Evolutionary conservation across 2,113 vertebrate genomes (phyloP), one percentile per base, ranked within the genome.

Genomic region (Pristiophorus japonicus): DNA sequence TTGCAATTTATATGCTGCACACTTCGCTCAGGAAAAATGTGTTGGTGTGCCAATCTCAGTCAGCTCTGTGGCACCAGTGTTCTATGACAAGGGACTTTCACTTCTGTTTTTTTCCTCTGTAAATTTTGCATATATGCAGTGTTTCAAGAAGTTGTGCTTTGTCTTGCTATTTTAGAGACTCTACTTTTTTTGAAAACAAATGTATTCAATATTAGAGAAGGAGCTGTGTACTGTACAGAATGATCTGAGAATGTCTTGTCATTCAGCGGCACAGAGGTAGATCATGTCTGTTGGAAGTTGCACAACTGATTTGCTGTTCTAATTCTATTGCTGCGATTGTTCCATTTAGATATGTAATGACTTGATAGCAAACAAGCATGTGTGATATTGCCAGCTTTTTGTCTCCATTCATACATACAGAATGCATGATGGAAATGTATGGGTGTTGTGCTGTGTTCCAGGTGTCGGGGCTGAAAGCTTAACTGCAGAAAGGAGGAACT

Each of bases 61-160:
- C 70, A 11, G 42, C 22, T 70, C 45, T 94, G 45, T 94, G 11
- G 24, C 42, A 47, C 93, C 66, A 94, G 38, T 94, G 65, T 94
- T 94, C 42, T 94, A 42, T 73, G 42, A 70, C 42, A 70, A 66
- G 62, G 51, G 93, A n/a, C 65, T 94, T 94, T 94, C 42, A 0
- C 66, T 94, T 94, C 93, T 94, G 66, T 70, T 73, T 94, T 94
- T 94, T 65, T 27, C 38, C 51, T n/a, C 62, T 6, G 65, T 66
- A 94, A 66, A 30, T 30, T 42, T 94, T 65, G 20, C 6, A 42
- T 55, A 10, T n/a, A 45, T 63, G 51, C 34, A 55, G 59, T 63
- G 18, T 92, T 92, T 92, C n/a, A 63, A 63, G 34, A 63, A 38
- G 8, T 93, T 65, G 67, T 93, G 62, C 62, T 93, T 45, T 93